These are phyloP conservation scores for Notarius lentiginosus DNA, from an alignment of 2,113 vertebrate species.

Conservation along the genomic window DNA sequence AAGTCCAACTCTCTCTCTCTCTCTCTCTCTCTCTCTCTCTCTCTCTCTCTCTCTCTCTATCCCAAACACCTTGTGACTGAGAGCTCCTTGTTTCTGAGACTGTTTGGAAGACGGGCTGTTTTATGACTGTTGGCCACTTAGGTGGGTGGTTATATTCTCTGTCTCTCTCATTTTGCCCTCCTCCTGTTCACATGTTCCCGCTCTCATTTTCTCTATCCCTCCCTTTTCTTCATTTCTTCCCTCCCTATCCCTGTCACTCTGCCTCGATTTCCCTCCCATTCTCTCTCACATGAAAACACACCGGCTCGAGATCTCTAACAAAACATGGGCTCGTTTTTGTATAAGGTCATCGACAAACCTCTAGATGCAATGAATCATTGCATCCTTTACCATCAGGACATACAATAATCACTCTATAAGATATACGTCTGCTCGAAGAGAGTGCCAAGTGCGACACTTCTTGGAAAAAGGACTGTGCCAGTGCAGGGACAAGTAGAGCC, in stretches of 20 bases:
- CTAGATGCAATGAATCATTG: background rate
- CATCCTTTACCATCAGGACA: slow-evolving; percentile 6
- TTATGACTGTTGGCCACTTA: slow-evolving; percentile 74
- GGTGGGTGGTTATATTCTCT: slow-evolving; percentile 77
- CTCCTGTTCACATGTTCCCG: slow-evolving; percentile 56
- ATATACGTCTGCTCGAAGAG: background rate
- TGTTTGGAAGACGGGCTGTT: slow-evolving; percentile 64
- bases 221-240: slow-evolving; percentile 34
- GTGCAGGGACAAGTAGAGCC: slow-evolving; percentile 18
- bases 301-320: slow-evolving; percentile 63
- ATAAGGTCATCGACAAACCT: background rate
- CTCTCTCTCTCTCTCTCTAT: slow-evolving; percentile 44
- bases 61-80: slow-evolving; percentile 62
- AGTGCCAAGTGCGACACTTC: slow-evolving; percentile 13
- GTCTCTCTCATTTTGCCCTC: slow-evolving; percentile 60
- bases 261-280: slow-evolving; percentile 9
- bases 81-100: slow-evolving; percentile 68
- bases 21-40: slow-evolving; percentile 43
- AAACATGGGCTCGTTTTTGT: slow-evolving; percentile 56
- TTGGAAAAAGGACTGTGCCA: slow-evolving; percentile 10
- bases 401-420: background rate
- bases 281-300: slow-evolving; percentile 9
- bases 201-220: slow-evolving; percentile 41
- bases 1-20: slow-evolving; percentile 47
- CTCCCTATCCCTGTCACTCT: slow-evolving; percentile 28